Evolutionary conservation across 2,797 vertebrate species (phyloP).

Genomic region (Tenualosa ilisha): DNA sequence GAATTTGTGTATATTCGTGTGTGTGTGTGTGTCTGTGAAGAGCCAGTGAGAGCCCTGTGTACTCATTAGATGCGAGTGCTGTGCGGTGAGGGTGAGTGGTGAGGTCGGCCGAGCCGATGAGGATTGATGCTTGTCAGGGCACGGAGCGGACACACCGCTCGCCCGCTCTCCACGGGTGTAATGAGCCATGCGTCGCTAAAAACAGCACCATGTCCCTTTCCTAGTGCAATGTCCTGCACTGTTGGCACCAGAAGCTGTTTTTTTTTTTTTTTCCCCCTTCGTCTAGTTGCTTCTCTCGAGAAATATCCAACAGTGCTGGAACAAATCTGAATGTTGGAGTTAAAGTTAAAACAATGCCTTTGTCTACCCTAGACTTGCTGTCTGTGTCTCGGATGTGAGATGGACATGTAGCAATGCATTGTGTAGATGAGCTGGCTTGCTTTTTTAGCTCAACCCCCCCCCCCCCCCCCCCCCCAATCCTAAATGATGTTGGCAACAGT

Average conservation of each 20-base stretch:
- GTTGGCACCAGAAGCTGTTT: not conserved
- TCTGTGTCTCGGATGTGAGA: not conserved
- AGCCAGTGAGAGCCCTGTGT: not conserved
- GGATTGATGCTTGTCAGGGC: conserved; percentile 8
- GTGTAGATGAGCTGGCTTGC: not conserved
- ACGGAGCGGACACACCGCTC: not conserved
- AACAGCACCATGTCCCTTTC: not conserved
- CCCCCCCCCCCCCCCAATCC: too few species aligned
- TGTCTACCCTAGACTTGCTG: not conserved
- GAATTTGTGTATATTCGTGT: not conserved
- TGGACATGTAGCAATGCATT: not conserved
- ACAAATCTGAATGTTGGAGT: not conserved
- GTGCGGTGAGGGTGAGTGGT: not conserved
- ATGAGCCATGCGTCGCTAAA: not conserved
- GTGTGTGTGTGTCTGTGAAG: not conserved
- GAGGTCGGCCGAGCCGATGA: not conserved
- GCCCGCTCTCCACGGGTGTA: not conserved
- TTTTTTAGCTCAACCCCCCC: too few species aligned
- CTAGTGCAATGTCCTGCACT: not conserved
- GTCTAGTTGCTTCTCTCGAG: not conserved
- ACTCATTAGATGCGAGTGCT: not conserved
- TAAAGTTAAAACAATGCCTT: not conserved
- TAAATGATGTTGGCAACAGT: not conserved
- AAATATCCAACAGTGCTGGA: not conserved
- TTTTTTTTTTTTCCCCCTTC: not conserved